A percentile compares a stretch with the other conserved stretches of the same genome.
phyloP scores from a whole-genome alignment of 2,888 invertebrate genomes.

The Amaurobius ferox region DNA sequence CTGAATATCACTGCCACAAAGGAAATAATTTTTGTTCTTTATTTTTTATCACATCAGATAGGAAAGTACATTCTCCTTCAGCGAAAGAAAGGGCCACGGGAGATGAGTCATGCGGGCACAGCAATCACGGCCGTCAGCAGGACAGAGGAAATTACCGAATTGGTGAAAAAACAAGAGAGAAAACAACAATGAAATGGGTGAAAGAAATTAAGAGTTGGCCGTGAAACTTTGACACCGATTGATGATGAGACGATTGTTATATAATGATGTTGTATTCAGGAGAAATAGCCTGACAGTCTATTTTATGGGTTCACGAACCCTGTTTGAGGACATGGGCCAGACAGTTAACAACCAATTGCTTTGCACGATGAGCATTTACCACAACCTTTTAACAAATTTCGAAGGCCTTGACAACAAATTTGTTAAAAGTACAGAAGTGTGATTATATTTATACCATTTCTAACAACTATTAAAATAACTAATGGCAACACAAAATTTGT shows the following conservation, averaged over 20 bases:
- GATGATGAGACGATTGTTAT: not conserved
- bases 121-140: constrained; percentile 30
- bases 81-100: not conserved
- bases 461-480: too few species aligned
- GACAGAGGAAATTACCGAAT: not conserved
- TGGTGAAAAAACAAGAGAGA: constrained; percentile 13
- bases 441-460: too few species aligned
- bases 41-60: not conserved
- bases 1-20: constrained; percentile 26
- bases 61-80: not conserved
- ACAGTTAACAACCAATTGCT: too few species aligned
- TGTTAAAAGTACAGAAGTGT: too few species aligned
- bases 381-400: too few species aligned
- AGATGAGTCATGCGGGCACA: constrained; percentile 52
- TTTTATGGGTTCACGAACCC: not conserved
- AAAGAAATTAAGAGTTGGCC: constrained; percentile 16
- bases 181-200: constrained; percentile 1
- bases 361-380: too few species aligned
- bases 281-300: not conserved
- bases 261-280: constrained; percentile 1
- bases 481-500: too few species aligned
- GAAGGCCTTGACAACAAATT: too few species aligned
- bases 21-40: not conserved
- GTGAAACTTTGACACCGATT: constrained; percentile 9
- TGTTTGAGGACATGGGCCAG: not conserved